These are phyloP conservation scores for Cistogaster globosa DNA, from an alignment of 2,888 invertebrate species.

Conservation along the genomic window DNA sequence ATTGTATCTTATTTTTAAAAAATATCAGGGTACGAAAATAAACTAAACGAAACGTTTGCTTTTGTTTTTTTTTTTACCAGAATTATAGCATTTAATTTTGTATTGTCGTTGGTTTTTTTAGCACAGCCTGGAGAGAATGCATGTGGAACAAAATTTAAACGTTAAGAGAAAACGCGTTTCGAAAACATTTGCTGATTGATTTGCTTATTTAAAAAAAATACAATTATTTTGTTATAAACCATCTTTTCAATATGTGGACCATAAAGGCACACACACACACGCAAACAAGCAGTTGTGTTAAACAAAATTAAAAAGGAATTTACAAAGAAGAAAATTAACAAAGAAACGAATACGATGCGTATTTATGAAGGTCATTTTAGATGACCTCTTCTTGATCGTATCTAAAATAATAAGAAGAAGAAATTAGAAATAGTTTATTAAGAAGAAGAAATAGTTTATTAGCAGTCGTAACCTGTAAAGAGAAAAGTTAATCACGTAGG, in stretches of 20 bases:
- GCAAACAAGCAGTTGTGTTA: constrained; percentile 63
- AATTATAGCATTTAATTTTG: too few species aligned
- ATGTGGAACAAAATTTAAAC: too few species aligned
- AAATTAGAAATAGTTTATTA: constrained; percentile 16
- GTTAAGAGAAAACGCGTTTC: too few species aligned
- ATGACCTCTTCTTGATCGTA: constrained; percentile 56
- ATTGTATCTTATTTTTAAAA: too few species aligned
- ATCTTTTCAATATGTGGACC: neutral
- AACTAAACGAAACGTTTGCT: too few species aligned
- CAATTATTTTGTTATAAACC: neutral
- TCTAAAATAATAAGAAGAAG: neutral
- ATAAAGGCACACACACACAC: constrained; percentile 20
- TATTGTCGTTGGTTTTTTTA: too few species aligned
- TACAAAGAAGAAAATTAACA: neutral
- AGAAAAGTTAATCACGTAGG: constrained; percentile 55
- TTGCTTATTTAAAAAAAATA: too few species aligned
- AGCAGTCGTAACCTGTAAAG: constrained; percentile 17
- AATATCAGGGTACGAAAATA: too few species aligned
- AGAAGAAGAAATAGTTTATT: constrained; percentile 17
- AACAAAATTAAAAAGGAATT: constrained; percentile 29
- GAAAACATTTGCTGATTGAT: too few species aligned
- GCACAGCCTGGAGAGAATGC: too few species aligned
- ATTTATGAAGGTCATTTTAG: constrained; percentile 69
- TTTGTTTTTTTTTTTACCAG: too few species aligned
- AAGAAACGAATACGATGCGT: constrained; percentile 55